A percentile compares a stretch with the other conserved stretches of the same genome.
These are phyloP conservation scores for Asobara japonica DNA, from an alignment of 1,140 invertebrate species.

Conservation along the genomic window DNA sequence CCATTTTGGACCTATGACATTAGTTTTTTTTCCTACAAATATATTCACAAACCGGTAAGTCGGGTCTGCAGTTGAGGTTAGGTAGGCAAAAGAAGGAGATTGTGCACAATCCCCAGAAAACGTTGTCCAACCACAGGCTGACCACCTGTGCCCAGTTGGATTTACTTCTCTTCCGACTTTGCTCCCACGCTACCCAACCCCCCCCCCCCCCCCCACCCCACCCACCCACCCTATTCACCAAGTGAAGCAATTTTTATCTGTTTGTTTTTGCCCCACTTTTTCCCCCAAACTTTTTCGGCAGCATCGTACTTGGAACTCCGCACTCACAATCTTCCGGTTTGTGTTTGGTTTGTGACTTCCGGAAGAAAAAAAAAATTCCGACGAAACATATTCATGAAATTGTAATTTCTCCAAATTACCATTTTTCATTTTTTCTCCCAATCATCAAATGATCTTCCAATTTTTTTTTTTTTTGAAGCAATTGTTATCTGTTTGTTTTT, in stretches of 20 bases:
- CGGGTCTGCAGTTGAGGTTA: neutral
- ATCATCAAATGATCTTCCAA: no score
- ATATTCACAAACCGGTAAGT: neutral
- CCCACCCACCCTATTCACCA: neutral
- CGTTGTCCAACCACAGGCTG: slow-evolving; percentile 17
- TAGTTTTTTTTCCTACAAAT: no score
- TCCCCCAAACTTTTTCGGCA: neutral
- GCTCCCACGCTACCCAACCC: neutral
- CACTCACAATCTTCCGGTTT: slow-evolving; percentile 7
- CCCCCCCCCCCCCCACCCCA: neutral
- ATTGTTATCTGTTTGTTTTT: neutral
- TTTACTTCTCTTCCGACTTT: slow-evolving; percentile 13
- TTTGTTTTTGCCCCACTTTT: neutral
- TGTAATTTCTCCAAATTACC: no score
- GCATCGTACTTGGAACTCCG: neutral
- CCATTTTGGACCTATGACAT: no score
- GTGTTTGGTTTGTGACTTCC: neutral
- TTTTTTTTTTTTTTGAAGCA: neutral
- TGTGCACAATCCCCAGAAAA: neutral
- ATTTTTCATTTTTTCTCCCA: no score
- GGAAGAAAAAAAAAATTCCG: no score
- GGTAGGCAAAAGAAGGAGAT: neutral
- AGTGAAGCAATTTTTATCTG: neutral
- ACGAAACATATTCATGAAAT: no score
- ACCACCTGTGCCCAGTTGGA: slow-evolving; percentile 31